phyloP scores from a whole-genome alignment of 2,888 invertebrate species.

The Chydorus sphaericus region DNA sequence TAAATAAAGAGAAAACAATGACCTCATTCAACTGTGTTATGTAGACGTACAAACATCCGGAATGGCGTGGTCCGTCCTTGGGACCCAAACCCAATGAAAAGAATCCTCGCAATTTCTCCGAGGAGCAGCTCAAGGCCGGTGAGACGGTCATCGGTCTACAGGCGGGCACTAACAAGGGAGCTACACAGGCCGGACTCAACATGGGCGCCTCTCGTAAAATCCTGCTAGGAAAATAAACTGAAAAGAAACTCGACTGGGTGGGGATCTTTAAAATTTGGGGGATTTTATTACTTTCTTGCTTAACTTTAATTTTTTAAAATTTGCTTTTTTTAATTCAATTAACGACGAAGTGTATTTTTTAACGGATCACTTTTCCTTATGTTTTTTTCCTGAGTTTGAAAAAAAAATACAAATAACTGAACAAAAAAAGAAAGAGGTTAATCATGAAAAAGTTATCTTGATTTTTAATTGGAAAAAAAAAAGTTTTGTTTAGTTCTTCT shows the following conservation, averaged over 20 bases:
- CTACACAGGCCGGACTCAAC: constrained; percentile 70
- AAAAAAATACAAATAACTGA: too few species aligned
- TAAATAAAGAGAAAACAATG: neutral
- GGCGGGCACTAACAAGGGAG: constrained; percentile 71
- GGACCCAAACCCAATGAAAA: constrained; percentile 79
- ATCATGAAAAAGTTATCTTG: too few species aligned
- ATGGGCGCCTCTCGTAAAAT: constrained; percentile 74
- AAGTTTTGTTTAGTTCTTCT: too few species aligned
- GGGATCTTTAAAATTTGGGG: neutral
- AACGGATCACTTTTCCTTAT: too few species aligned
- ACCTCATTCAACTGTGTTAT: constrained; percentile 18
- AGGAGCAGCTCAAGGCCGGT: constrained; percentile 66
- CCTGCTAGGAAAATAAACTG: constrained; percentile 36
- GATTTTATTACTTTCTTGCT: too few species aligned
- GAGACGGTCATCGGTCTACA: constrained; percentile 76
- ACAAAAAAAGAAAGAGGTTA: too few species aligned
- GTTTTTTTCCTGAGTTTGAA: too few species aligned
- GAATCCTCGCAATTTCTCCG: constrained; percentile 63
- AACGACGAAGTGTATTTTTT: too few species aligned
- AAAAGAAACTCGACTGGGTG: neutral
- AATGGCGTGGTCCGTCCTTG: constrained; percentile 64
- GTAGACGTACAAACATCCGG: constrained; percentile 63
- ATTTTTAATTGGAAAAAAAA: too few species aligned
- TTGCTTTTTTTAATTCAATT: too few species aligned
- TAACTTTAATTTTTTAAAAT: too few species aligned